A percentile compares a stretch with the other conserved stretches of the same genome.
Conservation (phyloP, 1,140 invertebrate genomes). For the Vanessa tameamea region DNA sequence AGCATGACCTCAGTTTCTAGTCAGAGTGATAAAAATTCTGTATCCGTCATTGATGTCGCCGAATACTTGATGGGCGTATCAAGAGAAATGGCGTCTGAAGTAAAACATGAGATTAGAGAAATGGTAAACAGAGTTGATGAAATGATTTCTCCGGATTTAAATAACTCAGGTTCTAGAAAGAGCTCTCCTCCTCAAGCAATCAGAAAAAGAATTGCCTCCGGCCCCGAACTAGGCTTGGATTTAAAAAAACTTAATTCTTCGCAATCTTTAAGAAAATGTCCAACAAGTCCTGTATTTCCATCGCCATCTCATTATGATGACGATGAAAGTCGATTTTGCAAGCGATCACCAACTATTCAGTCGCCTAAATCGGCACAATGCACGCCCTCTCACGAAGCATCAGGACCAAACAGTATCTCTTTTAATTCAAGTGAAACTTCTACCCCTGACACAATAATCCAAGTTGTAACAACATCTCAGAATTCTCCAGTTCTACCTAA, state of each 20-base stretch:
- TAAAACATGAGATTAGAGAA: conserved; percentile 88
- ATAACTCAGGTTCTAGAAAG: conserved; percentile 59
- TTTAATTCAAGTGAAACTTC: conserved; percentile 80
- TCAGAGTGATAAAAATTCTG: conserved; percentile 82
- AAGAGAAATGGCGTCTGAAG: conserved; percentile 88
- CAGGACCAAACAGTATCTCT: conserved; percentile 74
- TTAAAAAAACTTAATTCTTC: conserved; percentile 54
- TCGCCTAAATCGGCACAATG: conserved; percentile 74
- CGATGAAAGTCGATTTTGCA: conserved; percentile 51
- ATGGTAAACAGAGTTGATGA: conserved; percentile 87
- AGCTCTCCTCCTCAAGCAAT: conserved; percentile 70
- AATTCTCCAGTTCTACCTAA: conserved; percentile 72
- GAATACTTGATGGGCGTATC: conserved; percentile 89
- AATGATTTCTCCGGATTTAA: conserved; percentile 83
- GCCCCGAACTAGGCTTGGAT: conserved; percentile 71
- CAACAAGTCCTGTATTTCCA: conserved; percentile 73
- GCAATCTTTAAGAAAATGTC: conserved; percentile 70
- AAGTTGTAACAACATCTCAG: conserved; percentile 67
- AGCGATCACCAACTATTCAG: conserved; percentile 57
- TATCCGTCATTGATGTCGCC: conserved; percentile 86
- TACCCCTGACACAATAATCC: conserved; percentile 78
- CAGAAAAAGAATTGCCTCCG: conserved; percentile 70
- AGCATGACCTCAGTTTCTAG: conserved; percentile 74
- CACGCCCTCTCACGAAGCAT: conserved; percentile 70
- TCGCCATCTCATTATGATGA: conserved; percentile 58